Conservation (phyloP, 2,888 invertebrate genomes). For the Sericinus montela region DNA sequence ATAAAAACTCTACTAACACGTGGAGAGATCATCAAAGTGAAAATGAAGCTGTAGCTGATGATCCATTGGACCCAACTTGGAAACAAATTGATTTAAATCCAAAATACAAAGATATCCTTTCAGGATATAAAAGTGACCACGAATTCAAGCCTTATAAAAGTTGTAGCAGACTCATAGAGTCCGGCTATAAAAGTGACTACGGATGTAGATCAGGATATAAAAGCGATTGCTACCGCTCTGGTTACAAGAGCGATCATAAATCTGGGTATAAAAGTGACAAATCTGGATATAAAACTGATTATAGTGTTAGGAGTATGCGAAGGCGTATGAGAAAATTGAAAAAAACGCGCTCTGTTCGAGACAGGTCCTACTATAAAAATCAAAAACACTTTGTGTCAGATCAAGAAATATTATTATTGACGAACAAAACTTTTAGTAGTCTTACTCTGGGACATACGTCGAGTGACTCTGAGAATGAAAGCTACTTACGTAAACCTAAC, state of each 20-base stretch:
- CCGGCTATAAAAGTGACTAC: constrained; percentile 82
- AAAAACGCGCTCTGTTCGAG: constrained; percentile 71
- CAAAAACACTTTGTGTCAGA: constrained; percentile 79
- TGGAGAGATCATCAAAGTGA: constrained; percentile 74
- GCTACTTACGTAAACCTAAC: constrained; percentile 57
- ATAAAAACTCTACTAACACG: constrained; percentile 56
- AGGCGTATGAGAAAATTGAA: constrained; percentile 71
- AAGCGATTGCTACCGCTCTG: constrained; percentile 73
- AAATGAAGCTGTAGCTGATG: constrained; percentile 75
- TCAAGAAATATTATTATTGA: constrained; percentile 79
- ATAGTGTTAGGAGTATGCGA: constrained; percentile 71
- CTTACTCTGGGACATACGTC: constrained; percentile 79
- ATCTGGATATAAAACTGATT: constrained; percentile 80
- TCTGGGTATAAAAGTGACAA: constrained; percentile 81
- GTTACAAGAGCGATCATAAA: constrained; percentile 81
- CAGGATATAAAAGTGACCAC: constrained; percentile 81
- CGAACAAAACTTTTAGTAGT: constrained; percentile 74
- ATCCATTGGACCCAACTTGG: constrained; percentile 81
- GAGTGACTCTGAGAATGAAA: constrained; percentile 73
- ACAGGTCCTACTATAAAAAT: constrained; percentile 74
- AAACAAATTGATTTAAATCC: constrained; percentile 82
- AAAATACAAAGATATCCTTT: constrained; percentile 80
- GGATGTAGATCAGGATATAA: constrained; percentile 75
- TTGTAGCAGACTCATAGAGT: constrained; percentile 73
- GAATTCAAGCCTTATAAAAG: constrained; percentile 75